Conservation (phyloP, 2,113 vertebrate species). For the Phoxinus phoxinus region DNA sequence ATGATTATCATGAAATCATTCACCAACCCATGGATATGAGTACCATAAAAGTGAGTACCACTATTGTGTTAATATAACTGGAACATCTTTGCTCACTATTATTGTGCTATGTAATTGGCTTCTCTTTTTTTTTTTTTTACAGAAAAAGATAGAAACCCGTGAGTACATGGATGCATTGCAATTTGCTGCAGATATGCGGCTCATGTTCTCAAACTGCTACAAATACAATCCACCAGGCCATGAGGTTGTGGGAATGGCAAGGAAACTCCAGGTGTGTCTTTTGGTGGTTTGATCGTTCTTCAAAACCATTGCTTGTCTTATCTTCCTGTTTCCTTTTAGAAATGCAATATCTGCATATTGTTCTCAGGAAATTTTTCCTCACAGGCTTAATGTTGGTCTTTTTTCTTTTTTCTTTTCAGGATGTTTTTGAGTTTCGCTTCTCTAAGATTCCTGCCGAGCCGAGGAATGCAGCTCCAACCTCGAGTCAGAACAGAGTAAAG, state of each 20-base stretch:
- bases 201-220: conserved; percentile 93
- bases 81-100: background rate
- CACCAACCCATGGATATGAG: conserved; percentile 85
- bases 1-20: conserved; percentile 79
- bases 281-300: background rate
- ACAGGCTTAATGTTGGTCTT: background rate
- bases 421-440: conserved; percentile 89
- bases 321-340: background rate
- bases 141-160: conserved; percentile 87
- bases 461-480: conserved; percentile 34
- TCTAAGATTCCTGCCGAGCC: conserved; percentile 82
- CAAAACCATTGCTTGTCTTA: background rate
- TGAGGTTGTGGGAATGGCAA: conserved; percentile 87
- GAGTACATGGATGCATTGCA: conserved; percentile 83
- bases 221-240: conserved; percentile 83
- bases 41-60: conserved; percentile 83
- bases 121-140: background rate
- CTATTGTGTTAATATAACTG: background rate
- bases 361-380: background rate
- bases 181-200: conserved; percentile 88
- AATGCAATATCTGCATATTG: background rate
- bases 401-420: conserved; percentile 70
- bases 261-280: conserved; percentile 85
- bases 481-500: conserved; percentile 21
- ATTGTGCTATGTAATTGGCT: background rate